These are phyloP conservation scores for Graptemys geographica DNA, from an alignment of 2,797 vertebrate genomes.

Conservation along the genomic window DNA sequence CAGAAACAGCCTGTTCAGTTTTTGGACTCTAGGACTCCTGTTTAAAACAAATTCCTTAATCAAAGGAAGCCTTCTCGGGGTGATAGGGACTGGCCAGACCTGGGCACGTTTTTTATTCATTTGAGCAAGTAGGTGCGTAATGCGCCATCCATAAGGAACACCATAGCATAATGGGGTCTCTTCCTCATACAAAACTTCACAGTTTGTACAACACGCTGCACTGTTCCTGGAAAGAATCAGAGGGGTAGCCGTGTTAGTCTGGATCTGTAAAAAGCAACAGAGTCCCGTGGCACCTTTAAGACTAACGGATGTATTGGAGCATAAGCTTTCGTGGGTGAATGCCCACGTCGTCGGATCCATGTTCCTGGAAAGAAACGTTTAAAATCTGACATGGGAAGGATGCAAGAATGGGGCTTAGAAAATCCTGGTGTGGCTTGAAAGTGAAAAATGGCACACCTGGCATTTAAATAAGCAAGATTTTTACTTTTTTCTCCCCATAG, in stretches of 20 bases:
- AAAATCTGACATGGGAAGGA: conserved; percentile 9
- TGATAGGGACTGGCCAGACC: neutral
- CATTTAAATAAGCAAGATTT: conserved; percentile 34
- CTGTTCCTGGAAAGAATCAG: neutral
- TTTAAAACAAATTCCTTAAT: neutral
- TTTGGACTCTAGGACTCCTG: neutral
- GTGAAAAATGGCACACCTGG: conserved; percentile 39
- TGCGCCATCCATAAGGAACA: neutral
- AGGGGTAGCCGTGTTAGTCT: no score
- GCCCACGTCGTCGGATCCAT: no score
- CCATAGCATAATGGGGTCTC: neutral
- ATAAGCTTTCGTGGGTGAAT: no score
- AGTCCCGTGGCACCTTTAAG: no score
- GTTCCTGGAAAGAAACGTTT: neutral
- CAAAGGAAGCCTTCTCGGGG: neutral
- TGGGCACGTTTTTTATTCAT: neutral
- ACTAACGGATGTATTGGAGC: no score
- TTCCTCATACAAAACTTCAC: neutral
- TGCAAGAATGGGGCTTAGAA: conserved; percentile 35
- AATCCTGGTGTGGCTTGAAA: conserved; percentile 45
- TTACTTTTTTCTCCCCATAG: neutral
- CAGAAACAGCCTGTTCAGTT: neutral
- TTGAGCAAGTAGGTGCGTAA: neutral
- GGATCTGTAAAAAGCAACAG: no score
- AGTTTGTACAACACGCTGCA: neutral